Conservation (phyloP, 2,113 vertebrate species). For the Rousettus leschenaultii region DNA sequence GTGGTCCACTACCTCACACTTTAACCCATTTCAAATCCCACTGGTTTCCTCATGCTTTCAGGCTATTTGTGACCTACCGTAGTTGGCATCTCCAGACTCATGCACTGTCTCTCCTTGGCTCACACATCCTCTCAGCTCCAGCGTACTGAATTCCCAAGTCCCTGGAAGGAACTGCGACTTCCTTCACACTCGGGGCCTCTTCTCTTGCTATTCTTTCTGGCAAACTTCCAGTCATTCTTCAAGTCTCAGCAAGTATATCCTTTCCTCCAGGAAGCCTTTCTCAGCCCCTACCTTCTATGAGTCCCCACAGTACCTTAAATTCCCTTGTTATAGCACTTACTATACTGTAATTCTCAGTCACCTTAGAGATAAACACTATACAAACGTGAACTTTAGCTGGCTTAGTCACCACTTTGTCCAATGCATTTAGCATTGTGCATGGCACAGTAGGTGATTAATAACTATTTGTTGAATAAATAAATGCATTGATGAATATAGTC, state of each 20-base stretch:
- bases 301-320: neutral
- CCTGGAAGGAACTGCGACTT: neutral
- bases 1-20: neutral
- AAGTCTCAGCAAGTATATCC: neutral
- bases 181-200: neutral
- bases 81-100: neutral
- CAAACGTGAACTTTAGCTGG: neutral
- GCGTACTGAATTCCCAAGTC: neutral
- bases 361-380: neutral
- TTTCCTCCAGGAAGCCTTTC: neutral
- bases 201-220: neutral
- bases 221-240: neutral
- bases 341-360: neutral
- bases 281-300: neutral
- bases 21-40: neutral
- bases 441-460: neutral
- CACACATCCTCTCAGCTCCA: neutral
- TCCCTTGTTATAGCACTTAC: neutral
- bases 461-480: neutral
- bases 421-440: neutral
- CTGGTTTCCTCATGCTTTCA: neutral
- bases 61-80: rapidly evolving
- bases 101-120: neutral
- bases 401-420: neutral
- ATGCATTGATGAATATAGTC: neutral